A percentile compares a stretch with the other conserved stretches of the same genome.
phyloP scores from a whole-genome alignment of 2,888 invertebrate genomes.

The Notocelia uddmanniana region DNA sequence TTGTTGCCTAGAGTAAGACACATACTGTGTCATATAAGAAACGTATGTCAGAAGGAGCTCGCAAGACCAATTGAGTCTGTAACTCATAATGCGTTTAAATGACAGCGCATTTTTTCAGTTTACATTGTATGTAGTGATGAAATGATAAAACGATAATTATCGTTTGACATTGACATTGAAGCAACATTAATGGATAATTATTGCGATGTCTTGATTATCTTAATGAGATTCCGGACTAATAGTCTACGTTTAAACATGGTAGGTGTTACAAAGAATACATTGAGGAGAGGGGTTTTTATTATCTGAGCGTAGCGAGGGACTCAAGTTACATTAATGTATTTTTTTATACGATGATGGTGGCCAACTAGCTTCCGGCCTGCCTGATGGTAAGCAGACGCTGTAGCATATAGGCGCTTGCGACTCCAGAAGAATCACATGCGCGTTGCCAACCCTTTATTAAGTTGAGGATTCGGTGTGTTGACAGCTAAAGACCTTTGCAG shows the following conservation, averaged over 20 bases:
- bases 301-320: neutral
- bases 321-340: neutral
- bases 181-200: constrained; percentile 15
- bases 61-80: no score
- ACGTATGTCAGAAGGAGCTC: no score
- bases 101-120: neutral
- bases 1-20: no score
- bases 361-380: no score
- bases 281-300: neutral
- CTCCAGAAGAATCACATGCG: no score
- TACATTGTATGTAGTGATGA: neutral
- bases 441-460: no score
- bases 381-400: no score
- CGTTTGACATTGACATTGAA: constrained; percentile 28
- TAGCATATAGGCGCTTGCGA: no score
- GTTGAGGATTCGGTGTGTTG: no score
- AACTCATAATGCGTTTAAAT: neutral
- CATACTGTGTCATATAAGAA: no score
- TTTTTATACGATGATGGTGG: no score
- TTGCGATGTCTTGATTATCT: constrained; percentile 11
- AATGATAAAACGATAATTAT: constrained; percentile 25
- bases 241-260: neutral
- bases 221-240: neutral
- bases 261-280: neutral
- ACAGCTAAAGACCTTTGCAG: no score